These are phyloP conservation scores for Lasioglossum oenotherae DNA, from an alignment of 2,888 invertebrate genomes.

Conservation along the genomic window DNA sequence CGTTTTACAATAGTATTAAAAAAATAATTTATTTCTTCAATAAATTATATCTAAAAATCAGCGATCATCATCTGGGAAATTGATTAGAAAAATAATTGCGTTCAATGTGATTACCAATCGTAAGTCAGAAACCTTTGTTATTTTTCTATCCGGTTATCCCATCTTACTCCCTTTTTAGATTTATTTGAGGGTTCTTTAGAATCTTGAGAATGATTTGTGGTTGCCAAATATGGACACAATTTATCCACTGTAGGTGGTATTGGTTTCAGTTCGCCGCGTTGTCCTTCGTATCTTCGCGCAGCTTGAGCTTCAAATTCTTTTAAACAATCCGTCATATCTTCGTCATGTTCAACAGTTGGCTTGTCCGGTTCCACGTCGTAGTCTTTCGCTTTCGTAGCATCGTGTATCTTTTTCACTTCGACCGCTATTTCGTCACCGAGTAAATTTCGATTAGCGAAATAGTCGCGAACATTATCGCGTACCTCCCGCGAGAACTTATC, in stretches of 20 bases:
- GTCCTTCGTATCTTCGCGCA: conserved; percentile 53
- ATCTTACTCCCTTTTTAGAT: conserved; percentile 60
- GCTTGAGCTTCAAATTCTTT: conserved; percentile 39
- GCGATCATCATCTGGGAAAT: neutral
- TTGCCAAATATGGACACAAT: conserved; percentile 49
- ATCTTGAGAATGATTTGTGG: neutral
- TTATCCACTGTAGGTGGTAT: conserved; percentile 59
- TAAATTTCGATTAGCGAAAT: conserved; percentile 88
- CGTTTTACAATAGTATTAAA: neutral
- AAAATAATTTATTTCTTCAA: conserved; percentile 2
- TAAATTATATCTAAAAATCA: conserved; percentile 8
- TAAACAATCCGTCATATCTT: conserved; percentile 28
- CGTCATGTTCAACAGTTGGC: neutral
- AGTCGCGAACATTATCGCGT: conserved; percentile 88
- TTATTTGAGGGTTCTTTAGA: neutral
- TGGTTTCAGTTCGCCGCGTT: conserved; percentile 46
- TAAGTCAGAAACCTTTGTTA: conserved; percentile 19
- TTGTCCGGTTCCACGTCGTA: neutral
- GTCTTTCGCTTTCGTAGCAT: conserved; percentile 31
- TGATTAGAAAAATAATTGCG: conserved; percentile 4
- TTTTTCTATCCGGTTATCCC: conserved; percentile 49
- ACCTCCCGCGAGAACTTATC: conserved; percentile 90
- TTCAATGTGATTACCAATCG: conserved; percentile 38
- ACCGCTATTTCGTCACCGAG: conserved; percentile 85
- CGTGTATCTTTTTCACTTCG: conserved; percentile 36